Evolutionary conservation across 2,888 invertebrate species (phyloP).

Genomic region (Heliconius sara): DNA sequence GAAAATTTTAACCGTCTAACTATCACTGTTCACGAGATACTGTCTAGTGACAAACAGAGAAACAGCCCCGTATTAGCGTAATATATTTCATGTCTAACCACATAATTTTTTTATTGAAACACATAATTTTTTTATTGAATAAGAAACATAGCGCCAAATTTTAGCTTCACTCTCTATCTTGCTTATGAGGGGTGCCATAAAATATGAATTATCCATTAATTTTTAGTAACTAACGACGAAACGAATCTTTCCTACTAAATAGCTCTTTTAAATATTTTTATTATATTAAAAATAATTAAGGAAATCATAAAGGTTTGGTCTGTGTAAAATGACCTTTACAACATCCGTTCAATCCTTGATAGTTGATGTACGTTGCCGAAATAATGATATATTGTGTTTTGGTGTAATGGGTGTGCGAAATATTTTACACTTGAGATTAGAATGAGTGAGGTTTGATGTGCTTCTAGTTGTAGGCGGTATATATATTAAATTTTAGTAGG

Average conservation of each 20-base stretch:
- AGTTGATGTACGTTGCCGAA: constrained; percentile 37
- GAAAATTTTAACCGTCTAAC: too few species aligned
- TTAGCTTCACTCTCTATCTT: too few species aligned
- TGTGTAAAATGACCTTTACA: constrained; percentile 10
- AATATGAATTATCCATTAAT: too few species aligned
- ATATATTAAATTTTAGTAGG: neutral
- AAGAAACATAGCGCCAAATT: too few species aligned
- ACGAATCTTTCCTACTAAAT: neutral
- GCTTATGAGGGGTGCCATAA: too few species aligned
- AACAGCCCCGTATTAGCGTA: too few species aligned
- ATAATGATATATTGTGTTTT: constrained; percentile 37
- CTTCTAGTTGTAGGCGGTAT: neutral
- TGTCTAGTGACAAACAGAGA: too few species aligned
- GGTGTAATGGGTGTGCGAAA: constrained; percentile 4
- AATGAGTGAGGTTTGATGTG: neutral
- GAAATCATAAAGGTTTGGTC: neutral
- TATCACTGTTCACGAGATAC: too few species aligned
- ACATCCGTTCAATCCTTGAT: neutral
- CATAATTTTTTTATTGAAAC: too few species aligned
- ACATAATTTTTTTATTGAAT: too few species aligned
- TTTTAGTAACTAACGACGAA: too few species aligned
- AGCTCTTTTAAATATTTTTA: neutral
- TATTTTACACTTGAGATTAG: constrained; percentile 40
- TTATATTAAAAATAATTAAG: neutral
- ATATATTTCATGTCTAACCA: too few species aligned